These are phyloP conservation scores for Odontocolon sp. DNA, from an alignment of 2,888 invertebrate species.

Conservation along the genomic window DNA sequence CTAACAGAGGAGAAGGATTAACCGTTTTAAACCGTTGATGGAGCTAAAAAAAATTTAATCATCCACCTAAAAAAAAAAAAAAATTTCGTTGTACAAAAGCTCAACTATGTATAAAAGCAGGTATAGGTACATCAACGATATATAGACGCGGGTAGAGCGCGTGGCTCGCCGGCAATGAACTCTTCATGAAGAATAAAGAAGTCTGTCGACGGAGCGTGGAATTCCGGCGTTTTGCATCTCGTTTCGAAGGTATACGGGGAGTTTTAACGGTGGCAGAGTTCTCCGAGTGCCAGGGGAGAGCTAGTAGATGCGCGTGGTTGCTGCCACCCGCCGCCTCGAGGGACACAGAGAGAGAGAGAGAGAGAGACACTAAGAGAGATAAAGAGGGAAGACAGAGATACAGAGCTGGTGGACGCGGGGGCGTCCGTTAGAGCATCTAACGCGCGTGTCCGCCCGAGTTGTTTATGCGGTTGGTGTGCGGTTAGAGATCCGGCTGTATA, in stretches of 20 bases:
- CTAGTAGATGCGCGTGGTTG: neutral
- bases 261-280: conserved; percentile 45
- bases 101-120: neutral
- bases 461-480: conserved; percentile 75
- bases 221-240: conserved; percentile 64
- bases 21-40: no score
- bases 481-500: conserved; percentile 59
- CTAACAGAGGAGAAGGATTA: no score
- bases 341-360: neutral
- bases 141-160: neutral
- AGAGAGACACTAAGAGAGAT: neutral
- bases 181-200: conserved; percentile 55
- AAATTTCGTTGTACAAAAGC: neutral
- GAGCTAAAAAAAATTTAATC: no score
- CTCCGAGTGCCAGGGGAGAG: conserved; percentile 26
- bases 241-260: conserved; percentile 38
- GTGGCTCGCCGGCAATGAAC: conserved; percentile 28
- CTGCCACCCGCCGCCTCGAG: no score
- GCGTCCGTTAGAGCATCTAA: conserved; percentile 78
- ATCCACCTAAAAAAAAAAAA: no score
- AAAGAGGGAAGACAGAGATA: conserved; percentile 38
- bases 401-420: conserved; percentile 56
- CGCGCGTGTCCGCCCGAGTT: conserved; percentile 75
- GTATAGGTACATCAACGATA: neutral
- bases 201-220: conserved; percentile 58